Conservation (phyloP, 2,797 vertebrate genomes). For the Pangasius krempfi region DNA sequence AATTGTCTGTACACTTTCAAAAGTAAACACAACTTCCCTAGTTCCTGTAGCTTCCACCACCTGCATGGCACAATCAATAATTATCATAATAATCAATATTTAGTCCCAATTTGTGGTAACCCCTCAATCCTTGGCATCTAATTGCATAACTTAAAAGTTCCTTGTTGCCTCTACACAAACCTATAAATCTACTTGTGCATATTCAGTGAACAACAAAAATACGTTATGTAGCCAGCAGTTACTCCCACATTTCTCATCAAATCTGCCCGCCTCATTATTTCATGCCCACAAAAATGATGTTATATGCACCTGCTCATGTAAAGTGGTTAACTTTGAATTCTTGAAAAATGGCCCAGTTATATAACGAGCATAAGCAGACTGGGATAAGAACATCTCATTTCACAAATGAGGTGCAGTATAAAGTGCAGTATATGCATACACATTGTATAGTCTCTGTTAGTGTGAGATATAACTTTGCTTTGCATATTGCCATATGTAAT, state of each 20-base stretch:
- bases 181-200: constrained; percentile 51
- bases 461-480: not conserved
- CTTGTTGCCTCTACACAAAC: constrained; percentile 20
- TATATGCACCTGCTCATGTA: not conserved
- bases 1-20: not conserved
- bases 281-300: not conserved
- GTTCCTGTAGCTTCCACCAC: not conserved
- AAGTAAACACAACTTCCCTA: not conserved
- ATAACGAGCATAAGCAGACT: not conserved
- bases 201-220: constrained; percentile 54
- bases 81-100: constrained; percentile 6
- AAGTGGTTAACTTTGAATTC: not conserved
- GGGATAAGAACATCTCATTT: not conserved
- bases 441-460: not conserved
- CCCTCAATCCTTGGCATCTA: not conserved
- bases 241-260: not conserved
- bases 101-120: constrained; percentile 28
- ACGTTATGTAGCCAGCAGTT: constrained; percentile 13
- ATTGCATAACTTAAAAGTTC: constrained; percentile 24
- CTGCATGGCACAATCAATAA: constrained; percentile 12
- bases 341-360: not conserved
- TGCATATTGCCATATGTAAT: not conserved
- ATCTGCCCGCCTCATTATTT: not conserved
- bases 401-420: not conserved
- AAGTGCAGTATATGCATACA: not conserved